Evolutionary conservation across 1,140 invertebrate species (phyloP), one percentile per base, ranked within the genome.

Genomic region (Hirudo medicinalis): DNA sequence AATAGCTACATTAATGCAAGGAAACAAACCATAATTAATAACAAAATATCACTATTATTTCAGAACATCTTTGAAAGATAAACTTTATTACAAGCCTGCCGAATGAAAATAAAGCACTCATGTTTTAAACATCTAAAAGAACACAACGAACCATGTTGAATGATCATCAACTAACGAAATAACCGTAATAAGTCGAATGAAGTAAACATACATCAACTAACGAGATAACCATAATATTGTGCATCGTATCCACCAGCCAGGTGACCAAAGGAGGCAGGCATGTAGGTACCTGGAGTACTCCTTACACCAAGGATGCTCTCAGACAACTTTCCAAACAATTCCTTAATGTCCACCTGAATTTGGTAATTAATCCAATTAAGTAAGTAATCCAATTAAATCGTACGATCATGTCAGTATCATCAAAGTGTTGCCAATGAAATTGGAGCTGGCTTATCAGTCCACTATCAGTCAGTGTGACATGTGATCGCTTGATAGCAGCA

Each of bases 221-320:
- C 85, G 81, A 86, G 73, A 75, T 86, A 86, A 67, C 85, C 83
- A 78, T 86, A 86, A 75, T 86, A 86, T 73, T 85, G 83, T 53
- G 84, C 84, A 80, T 85, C 85, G 77, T 86, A 86, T 36, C 84
- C 85, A 43, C 81, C 81, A 71, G 81, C 83, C 36, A 86, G 72
- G 76, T 86, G 85, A 60, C 80, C 82, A 78, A 86, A 86, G 22
- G 80, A 81, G 8, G 84, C 84, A 27, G 84, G 74, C 81, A 86
- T 83, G 76, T 85, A 85, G 22, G 85, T 85, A 25, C 79, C 81
- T 32, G 79, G 78, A 67, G 82, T 82, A 8, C 81, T 76, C 27
- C 79, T 74, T 69, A 86, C 80, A 9, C 80, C 83, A 74, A 85
- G 76, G 43, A 84, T 77, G 54, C 84, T 78, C 72, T 80, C 73